Evolutionary conservation across 2,888 invertebrate species (phyloP), one percentile per base, ranked within the genome.

Genomic region (Lasioglossum oenotherae): DNA sequence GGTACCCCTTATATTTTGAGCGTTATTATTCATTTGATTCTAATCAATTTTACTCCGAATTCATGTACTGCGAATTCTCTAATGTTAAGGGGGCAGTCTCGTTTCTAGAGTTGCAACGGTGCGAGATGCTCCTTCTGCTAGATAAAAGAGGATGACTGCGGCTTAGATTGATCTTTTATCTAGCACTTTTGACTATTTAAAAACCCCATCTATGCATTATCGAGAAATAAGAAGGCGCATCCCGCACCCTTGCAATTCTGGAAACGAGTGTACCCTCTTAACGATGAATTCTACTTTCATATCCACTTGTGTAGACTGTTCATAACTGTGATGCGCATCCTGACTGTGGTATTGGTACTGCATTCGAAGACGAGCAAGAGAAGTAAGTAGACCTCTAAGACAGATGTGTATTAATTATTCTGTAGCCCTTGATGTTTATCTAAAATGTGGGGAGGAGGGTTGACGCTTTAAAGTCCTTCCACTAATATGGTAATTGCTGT

Each of bases 301-400:
- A 72, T 81, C 69, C 64, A 69, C 44, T 67, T 82, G 73, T 82
- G 81, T 87, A 95, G 95, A 94, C 94, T 92, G 90, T 96, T 82
- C 96, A 96, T 91, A 96, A 96, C 92, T 96, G 96, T 93, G 96
- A 95, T 87, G 96, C 96, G 81, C 96, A 96, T 92, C 95, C 96
- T 89, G 96, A 96, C 88, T 96, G 96, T 91, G 96, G 96, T 19
- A 96, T 96, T 71, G 96, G 96, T 60, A 95, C 95, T 64, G 96
- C 96, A 38, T 96, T 96, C 85, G 96, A 96, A 92, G 96, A 93
- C 83, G 93, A 87, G n/a, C 94, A 94, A 85, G 95, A 95, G 90
- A 95, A 95, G 95, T 95, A 93, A 95, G 95, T 93, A 81, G 6
- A 64, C 35, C 75, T 23, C 57, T 69, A 0, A 74, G 35, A 16